Conservation (phyloP, 2,888 invertebrate species). For the Heliconius charithonia region DNA sequence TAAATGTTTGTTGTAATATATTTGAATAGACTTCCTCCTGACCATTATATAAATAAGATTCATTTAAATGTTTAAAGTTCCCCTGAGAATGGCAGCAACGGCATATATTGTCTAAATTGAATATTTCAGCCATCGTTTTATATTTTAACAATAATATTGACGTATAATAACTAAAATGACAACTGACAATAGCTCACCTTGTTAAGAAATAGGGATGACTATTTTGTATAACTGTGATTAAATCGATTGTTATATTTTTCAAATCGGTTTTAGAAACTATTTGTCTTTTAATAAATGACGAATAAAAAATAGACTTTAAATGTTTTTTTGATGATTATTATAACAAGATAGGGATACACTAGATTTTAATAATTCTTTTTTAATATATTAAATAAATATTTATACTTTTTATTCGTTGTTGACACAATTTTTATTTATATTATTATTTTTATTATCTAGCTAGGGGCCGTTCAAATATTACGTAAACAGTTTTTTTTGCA, state of each 20-base stretch:
- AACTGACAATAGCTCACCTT: conserved; percentile 12
- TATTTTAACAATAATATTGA: conserved; percentile 28
- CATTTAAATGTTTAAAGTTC: conserved; percentile 59
- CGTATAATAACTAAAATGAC: not conserved
- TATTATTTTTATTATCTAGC: no score
- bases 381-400: no score
- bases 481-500: no score
- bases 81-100: conserved; percentile 72
- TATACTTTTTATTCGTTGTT: no score
- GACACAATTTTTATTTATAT: no score
- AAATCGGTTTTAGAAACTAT: not conserved
- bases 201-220: not conserved
- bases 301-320: no score
- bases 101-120: conserved; percentile 60
- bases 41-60: conserved; percentile 52
- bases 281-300: no score
- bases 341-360: no score
- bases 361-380: no score
- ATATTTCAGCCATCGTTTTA: conserved; percentile 57
- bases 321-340: no score
- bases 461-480: no score
- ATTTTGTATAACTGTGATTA: not conserved
- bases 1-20: conserved; percentile 63
- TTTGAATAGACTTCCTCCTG: conserved; percentile 58
- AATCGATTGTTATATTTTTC: not conserved